phyloP scores from a whole-genome alignment of 2,888 invertebrate genomes.

The Drosophila helvetica region DNA sequence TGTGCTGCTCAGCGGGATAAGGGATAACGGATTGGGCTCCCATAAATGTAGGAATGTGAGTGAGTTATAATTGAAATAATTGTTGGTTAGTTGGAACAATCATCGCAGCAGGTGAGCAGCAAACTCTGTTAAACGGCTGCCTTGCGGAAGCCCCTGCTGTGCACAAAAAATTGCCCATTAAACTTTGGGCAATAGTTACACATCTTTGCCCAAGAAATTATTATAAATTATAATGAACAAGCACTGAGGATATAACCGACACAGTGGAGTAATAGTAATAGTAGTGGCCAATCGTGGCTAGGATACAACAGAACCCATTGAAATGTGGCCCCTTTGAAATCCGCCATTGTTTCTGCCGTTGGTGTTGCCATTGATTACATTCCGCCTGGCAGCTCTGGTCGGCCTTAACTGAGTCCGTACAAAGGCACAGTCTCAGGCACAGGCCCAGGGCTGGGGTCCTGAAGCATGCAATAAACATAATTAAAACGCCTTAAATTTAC shows the following conservation, averaged over 20 bases:
- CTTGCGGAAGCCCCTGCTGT: slow-evolving; percentile 10
- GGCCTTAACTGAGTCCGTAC: background rate
- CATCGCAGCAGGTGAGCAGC: slow-evolving; percentile 33
- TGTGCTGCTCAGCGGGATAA: too few species aligned
- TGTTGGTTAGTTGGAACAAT: slow-evolving; percentile 51
- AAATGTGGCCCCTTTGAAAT: background rate
- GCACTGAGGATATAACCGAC: background rate
- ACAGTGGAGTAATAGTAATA: too few species aligned
- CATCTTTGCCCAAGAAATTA: background rate
- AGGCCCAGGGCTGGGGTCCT: background rate
- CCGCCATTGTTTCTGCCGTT: background rate
- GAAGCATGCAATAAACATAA: slow-evolving; percentile 68
- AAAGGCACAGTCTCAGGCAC: background rate
- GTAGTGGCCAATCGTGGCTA: too few species aligned
- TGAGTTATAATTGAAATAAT: slow-evolving; percentile 42
- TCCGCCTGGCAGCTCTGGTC: background rate
- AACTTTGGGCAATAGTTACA: background rate
- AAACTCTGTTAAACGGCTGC: slow-evolving; percentile 24
- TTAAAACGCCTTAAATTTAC: slow-evolving; percentile 72
- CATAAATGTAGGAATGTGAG: background rate
- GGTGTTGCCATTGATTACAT: background rate
- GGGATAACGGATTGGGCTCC: background rate
- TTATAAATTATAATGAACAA: slow-evolving; percentile 7
- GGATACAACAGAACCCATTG: too few species aligned
- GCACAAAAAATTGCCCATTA: slow-evolving; percentile 17